These are phyloP conservation scores for Synaphobranchus kaupii DNA, from an alignment of 2,797 vertebrate species.

Conservation along the genomic window DNA sequence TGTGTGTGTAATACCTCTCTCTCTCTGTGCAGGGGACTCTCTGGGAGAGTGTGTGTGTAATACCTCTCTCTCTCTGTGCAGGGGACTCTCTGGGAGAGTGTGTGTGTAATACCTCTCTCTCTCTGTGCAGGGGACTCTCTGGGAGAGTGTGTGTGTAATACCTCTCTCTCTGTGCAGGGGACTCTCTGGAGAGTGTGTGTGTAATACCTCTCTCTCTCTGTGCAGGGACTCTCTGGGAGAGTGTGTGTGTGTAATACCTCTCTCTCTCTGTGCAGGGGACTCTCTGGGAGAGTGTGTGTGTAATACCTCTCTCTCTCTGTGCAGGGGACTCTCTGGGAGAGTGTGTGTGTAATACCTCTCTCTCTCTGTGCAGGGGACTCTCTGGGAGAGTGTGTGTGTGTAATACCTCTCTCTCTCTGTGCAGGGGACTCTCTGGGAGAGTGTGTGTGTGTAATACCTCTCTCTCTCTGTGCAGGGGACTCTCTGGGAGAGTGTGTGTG, in stretches of 20 bases:
- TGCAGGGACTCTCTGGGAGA: slow-evolving; percentile 78
- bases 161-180: not conserved
- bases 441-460: slow-evolving; percentile 65
- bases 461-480: slow-evolving; percentile 70
- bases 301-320: not conserved
- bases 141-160: not conserved
- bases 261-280: slow-evolving; percentile 70
- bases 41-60: slow-evolving; percentile 76
- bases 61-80: slow-evolving; percentile 57
- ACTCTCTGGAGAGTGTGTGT: not conserved
- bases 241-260: not conserved
- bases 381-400: slow-evolving; percentile 78
- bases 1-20: slow-evolving; percentile 44
- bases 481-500: slow-evolving; percentile 78
- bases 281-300: slow-evolving; percentile 78
- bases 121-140: not conserved
- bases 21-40: slow-evolving; percentile 73
- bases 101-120: too few species aligned
- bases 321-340: slow-evolving; percentile 81
- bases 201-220: not conserved
- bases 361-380: slow-evolving; percentile 70
- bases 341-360: slow-evolving; percentile 65
- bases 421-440: slow-evolving; percentile 81
- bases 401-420: not conserved
- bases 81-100: slow-evolving; percentile 81